Conservation (phyloP, 2,888 invertebrate genomes). For the Eupithecia tripunctaria region DNA sequence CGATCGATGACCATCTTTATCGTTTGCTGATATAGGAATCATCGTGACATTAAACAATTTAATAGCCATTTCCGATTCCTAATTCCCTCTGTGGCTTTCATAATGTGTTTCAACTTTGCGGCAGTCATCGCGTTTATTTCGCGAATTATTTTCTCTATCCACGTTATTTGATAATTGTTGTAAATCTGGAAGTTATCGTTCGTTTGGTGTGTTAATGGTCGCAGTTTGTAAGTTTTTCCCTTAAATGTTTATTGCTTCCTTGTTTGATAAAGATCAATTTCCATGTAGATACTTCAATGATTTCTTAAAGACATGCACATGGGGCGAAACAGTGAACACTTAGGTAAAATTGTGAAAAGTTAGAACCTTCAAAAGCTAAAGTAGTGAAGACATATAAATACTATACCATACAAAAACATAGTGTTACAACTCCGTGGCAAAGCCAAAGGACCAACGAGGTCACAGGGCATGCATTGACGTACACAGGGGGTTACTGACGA, state of each 20-base stretch:
- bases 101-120: constrained; percentile 41
- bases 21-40: constrained; percentile 51
- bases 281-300: background rate
- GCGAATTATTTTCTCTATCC: constrained; percentile 29
- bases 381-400: background rate
- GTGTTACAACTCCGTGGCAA: constrained; percentile 12
- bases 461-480: constrained; percentile 51
- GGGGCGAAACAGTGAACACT: background rate
- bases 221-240: constrained; percentile 5
- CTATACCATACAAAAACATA: constrained; percentile 6
- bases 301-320: background rate
- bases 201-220: constrained; percentile 11
- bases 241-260: constrained; percentile 14
- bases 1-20: constrained; percentile 53
- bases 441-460: constrained; percentile 41
- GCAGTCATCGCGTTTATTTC: constrained; percentile 41
- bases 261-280: background rate
- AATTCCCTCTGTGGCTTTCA: constrained; percentile 41
- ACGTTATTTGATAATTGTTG: constrained; percentile 36
- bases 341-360: background rate
- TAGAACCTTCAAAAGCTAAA: background rate
- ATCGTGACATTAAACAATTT: constrained; percentile 58
- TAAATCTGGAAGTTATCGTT: constrained; percentile 31
- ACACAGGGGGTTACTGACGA: constrained; percentile 40
- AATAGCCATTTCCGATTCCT: constrained; percentile 50